Conservation (phyloP, 2,888 invertebrate species). For the Ecliptopera silaceata region DNA sequence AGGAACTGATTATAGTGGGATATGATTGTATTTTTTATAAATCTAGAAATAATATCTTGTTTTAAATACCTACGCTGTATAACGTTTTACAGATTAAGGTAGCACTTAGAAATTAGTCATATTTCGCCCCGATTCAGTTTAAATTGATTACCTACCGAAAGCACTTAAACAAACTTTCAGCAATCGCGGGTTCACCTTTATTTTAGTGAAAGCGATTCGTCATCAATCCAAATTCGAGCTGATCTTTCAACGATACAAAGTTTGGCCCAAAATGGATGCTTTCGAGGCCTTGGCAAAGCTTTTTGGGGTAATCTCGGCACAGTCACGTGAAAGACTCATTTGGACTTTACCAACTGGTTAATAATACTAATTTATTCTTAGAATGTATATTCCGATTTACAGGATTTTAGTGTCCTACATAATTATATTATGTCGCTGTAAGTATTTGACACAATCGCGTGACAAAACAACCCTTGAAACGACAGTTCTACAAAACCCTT, state of each 20-base stretch:
- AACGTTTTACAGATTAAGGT: too few relatives aligned
- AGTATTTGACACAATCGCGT: too few relatives aligned
- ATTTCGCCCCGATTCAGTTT: slow-evolving; percentile 8
- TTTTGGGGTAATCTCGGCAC: slow-evolving; percentile 36
- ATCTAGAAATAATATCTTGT: too few relatives aligned
- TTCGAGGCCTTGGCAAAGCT: slow-evolving; percentile 38
- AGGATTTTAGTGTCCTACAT: not conserved
- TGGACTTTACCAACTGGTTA: slow-evolving; percentile 17
- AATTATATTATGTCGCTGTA: not conserved
- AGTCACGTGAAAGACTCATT: slow-evolving; percentile 26
- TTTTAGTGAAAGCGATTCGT: slow-evolving; percentile 36
- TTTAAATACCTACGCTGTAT: too few relatives aligned
- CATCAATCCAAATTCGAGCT: slow-evolving; percentile 42
- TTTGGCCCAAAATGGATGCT: slow-evolving; percentile 40
- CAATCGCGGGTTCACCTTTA: slow-evolving; percentile 14
- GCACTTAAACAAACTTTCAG: slow-evolving; percentile 16
- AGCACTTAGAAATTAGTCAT: not conserved
- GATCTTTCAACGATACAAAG: slow-evolving; percentile 44
- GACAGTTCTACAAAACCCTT: not conserved
- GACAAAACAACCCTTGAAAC: not conserved
- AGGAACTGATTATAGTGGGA: too few relatives aligned
- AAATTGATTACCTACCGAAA: slow-evolving; percentile 4
- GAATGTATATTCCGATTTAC: not conserved
- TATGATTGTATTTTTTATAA: too few relatives aligned
- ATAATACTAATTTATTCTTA: too few relatives aligned